Evolutionary conservation across 2,113 vertebrate genomes (phyloP).

Genomic region (Alouatta palliata): DNA sequence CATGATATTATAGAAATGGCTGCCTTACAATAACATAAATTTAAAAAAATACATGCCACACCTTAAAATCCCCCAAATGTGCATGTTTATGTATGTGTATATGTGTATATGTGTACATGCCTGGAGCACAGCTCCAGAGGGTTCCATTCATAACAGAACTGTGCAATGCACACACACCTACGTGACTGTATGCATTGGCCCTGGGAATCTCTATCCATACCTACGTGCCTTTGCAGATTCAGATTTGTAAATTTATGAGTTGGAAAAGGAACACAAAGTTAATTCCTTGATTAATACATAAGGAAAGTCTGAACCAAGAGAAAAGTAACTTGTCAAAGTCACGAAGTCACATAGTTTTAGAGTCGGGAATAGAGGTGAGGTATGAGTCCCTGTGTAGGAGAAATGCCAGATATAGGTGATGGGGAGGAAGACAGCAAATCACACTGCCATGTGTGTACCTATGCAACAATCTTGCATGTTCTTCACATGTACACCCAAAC

Average conservation of each 20-base stretch:
- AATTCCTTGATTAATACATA: not conserved
- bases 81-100: no score
- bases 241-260: not conserved
- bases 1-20: not conserved
- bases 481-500: no score
- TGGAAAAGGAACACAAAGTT: not conserved
- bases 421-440: no score
- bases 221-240: not conserved
- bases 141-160: not conserved
- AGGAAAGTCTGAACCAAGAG: not conserved
- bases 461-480: no score
- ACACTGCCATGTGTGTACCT: no score
- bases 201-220: not conserved
- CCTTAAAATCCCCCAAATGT: not conserved
- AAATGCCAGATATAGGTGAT: no score
- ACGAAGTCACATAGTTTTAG: not conserved
- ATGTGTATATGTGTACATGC: fast-evolving
- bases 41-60: not conserved
- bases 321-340: not conserved
- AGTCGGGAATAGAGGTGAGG: not conserved
- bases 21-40: not conserved
- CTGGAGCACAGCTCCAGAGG: not conserved
- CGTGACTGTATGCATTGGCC: no score
- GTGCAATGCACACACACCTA: fast-evolving
- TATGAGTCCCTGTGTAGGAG: not conserved